Evolutionary conservation across 2,797 vertebrate species (phyloP).

Genomic region (Carapus acus): DNA sequence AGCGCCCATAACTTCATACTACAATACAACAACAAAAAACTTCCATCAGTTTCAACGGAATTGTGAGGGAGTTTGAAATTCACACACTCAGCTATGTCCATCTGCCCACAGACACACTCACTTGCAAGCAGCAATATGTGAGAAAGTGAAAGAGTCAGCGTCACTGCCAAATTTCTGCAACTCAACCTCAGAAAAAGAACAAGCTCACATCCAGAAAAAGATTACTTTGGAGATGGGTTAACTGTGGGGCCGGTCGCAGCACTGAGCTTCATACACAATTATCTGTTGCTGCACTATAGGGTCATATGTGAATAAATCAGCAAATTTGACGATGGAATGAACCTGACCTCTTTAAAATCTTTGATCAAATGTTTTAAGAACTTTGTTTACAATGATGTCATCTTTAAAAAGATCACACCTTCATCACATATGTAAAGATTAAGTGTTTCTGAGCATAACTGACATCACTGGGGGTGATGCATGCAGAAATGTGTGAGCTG

Average conservation of each 20-base stretch:
- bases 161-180: constrained; percentile 12
- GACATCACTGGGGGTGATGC: neutral
- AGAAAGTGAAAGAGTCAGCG: neutral
- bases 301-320: too few species aligned
- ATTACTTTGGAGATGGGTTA: too few species aligned
- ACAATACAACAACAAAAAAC: constrained; percentile 20
- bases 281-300: too few species aligned
- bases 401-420: too few species aligned
- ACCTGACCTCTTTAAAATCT: too few species aligned
- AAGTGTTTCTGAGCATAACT: too few species aligned
- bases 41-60: constrained; percentile 29
- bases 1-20: constrained; percentile 20
- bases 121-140: neutral
- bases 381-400: too few species aligned
- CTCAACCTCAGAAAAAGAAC: neutral
- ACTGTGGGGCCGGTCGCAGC: too few species aligned
- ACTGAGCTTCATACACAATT: too few species aligned
- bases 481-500: neutral
- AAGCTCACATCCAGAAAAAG: constrained; percentile 7
- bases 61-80: constrained; percentile 21
- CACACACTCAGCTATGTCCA: constrained; percentile 13
- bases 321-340: too few species aligned
- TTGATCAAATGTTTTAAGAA: too few species aligned
- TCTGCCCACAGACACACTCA: neutral
- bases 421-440: too few species aligned